A percentile compares a stretch with the other conserved stretches of the same genome.
Conservation (phyloP, 2,888 invertebrate genomes). For the Thereva nobilitata region DNA sequence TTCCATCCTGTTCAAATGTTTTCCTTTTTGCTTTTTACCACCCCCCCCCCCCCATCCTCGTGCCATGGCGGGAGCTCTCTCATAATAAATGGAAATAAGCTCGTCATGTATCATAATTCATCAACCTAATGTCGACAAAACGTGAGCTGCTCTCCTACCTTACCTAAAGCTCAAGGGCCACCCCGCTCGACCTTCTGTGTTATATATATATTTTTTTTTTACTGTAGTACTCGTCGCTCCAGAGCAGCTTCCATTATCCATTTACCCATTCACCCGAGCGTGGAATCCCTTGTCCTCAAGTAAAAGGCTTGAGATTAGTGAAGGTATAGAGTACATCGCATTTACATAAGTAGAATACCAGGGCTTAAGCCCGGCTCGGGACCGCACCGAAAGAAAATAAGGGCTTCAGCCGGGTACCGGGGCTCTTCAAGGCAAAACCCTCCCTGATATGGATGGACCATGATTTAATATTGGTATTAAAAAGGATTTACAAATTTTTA, state of each 20-base stretch:
- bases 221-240: not conserved
- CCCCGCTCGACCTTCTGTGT: slow-evolving; percentile 12
- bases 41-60: not conserved
- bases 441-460: not conserved
- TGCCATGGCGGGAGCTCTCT: not conserved
- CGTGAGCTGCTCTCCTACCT: slow-evolving; percentile 24
- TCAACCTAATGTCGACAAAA: slow-evolving; percentile 29
- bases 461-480: not conserved
- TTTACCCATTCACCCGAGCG: slow-evolving; percentile 32
- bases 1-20: slow-evolving; percentile 24
- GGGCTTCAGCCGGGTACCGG: no score
- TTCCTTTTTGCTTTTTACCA: slow-evolving; percentile 12
- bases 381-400: no score
- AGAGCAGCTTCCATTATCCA: slow-evolving; percentile 27
- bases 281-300: slow-evolving; percentile 29
- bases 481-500: not conserved
- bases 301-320: slow-evolving; percentile 20
- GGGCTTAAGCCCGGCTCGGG: not conserved
- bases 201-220: no score
- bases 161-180: no score
- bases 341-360: slow-evolving; percentile 10
- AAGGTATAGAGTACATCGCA: not conserved
- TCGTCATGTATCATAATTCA: slow-evolving; percentile 35
- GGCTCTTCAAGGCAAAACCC: no score
- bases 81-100: slow-evolving; percentile 33